A percentile compares a stretch with the other conserved stretches of the same genome.
phyloP scores from a whole-genome alignment of 2,797 vertebrate genomes.

The Sebastes minor region DNA sequence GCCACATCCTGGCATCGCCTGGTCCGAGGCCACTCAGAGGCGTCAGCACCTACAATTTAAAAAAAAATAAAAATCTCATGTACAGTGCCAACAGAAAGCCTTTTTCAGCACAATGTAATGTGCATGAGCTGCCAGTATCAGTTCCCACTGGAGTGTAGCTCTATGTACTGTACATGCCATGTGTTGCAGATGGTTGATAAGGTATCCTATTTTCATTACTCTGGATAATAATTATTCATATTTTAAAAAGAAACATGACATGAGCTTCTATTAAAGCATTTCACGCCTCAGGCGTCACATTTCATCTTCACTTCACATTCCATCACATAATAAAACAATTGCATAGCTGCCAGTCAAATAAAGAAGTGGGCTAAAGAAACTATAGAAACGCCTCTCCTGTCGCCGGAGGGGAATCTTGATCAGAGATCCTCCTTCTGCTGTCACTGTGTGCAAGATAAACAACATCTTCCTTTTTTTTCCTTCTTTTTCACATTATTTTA shows the following conservation, averaged over 20 bases:
- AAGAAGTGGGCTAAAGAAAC: background rate
- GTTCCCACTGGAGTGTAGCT: background rate
- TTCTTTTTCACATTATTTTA: background rate
- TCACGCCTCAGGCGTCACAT: background rate
- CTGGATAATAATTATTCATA: background rate
- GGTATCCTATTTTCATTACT: background rate
- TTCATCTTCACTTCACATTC: conserved; percentile 18
- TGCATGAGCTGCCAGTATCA: background rate
- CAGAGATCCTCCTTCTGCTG: background rate
- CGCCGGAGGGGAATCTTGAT: background rate
- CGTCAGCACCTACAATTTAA: conserved; percentile 2
- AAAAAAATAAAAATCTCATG: no score
- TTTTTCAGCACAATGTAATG: background rate
- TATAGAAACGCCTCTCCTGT: conserved; percentile 4
- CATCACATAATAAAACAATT: conserved; percentile 5
- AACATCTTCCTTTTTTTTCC: background rate
- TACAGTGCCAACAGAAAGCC: background rate
- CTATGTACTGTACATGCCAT: no score
- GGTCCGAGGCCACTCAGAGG: background rate
- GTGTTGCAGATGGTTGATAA: no score
- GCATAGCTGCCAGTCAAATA: conserved; percentile 14
- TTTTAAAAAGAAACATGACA: background rate
- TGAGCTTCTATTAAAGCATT: background rate
- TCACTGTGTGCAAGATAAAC: background rate
- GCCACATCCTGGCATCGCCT: background rate